Percentiles rank a stretch among this genome's conserved stretches.
phyloP scores from a whole-genome alignment of 2,888 invertebrate genomes.

The Cabera pusaria region DNA sequence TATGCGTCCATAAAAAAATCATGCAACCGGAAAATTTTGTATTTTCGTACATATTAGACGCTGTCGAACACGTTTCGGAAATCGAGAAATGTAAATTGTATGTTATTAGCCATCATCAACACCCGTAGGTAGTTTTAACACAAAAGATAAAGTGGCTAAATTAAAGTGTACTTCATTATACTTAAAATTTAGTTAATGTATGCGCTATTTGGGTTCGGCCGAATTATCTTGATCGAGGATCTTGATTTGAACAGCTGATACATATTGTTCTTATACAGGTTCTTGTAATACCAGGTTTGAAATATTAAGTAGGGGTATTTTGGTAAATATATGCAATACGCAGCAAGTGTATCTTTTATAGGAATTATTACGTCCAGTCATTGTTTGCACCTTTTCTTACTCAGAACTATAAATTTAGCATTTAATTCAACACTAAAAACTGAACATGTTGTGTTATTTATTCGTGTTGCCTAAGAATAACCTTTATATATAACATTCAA shows the following conservation, averaged over 20 bases:
- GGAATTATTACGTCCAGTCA: too few relatives aligned
- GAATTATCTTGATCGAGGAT: slow-evolving; percentile 63
- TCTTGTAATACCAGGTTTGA: slow-evolving; percentile 26
- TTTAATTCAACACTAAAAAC: too few relatives aligned
- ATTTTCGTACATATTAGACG: slow-evolving; percentile 65
- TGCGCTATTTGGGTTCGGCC: slow-evolving; percentile 65
- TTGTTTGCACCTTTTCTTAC: too few relatives aligned
- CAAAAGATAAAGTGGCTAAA: slow-evolving; percentile 79
- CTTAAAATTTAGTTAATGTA: slow-evolving; percentile 72
- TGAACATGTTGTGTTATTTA: too few relatives aligned
- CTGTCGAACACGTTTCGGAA: slow-evolving; percentile 72
- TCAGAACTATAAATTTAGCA: too few relatives aligned
- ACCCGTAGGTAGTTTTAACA: slow-evolving; percentile 74
- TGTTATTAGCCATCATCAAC: slow-evolving; percentile 80
- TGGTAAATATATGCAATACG: slow-evolving; percentile 3
- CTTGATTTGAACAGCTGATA: slow-evolving; percentile 66
- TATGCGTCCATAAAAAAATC: slow-evolving; percentile 62
- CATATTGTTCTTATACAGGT: slow-evolving; percentile 32
- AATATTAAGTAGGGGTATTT: slow-evolving; percentile 12
- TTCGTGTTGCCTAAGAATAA: too few relatives aligned
- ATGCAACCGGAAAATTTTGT: slow-evolving; percentile 62
- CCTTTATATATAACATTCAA: too few relatives aligned
- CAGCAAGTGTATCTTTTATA: not conserved
- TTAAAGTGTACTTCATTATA: slow-evolving; percentile 77
- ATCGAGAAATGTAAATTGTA: slow-evolving; percentile 75